phyloP scores from a whole-genome alignment of 2,797 vertebrate species.

The Carduelis carduelis region DNA sequence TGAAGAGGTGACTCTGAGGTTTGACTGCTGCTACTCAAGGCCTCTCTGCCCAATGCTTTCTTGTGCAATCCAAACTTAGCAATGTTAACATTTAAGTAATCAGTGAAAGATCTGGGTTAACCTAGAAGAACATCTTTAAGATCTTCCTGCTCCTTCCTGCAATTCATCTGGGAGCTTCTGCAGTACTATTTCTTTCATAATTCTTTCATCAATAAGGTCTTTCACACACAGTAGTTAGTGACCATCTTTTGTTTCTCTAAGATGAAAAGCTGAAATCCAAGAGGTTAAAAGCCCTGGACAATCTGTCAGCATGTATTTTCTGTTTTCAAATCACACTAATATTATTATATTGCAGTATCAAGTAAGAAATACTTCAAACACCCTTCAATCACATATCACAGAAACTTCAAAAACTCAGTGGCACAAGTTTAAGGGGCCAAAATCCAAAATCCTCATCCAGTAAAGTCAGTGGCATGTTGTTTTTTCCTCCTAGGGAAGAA shows the following conservation, averaged over 20 bases:
- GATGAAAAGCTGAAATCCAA: neutral
- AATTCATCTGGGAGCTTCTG: neutral
- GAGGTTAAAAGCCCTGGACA: neutral
- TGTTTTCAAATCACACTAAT: neutral
- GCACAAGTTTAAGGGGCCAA: neutral
- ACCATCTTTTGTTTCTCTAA: neutral
- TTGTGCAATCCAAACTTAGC: neutral
- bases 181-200: neutral
- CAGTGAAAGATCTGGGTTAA: neutral
- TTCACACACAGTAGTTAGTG: neutral
- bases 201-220: neutral
- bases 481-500: neutral
- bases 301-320: neutral
- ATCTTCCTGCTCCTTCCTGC: neutral
- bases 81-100: neutral
- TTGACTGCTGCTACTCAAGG: neutral
- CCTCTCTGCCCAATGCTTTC: neutral
- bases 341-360: neutral
- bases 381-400: neutral
- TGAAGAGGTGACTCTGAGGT: neutral
- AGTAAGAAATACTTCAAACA: neutral
- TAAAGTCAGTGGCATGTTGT: neutral
- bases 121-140: neutral
- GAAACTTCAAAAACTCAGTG: neutral
- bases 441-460: slow-evolving; percentile 2